Conservation (phyloP, 2,888 invertebrate species). For the Cremastobaeus sp. region DNA sequence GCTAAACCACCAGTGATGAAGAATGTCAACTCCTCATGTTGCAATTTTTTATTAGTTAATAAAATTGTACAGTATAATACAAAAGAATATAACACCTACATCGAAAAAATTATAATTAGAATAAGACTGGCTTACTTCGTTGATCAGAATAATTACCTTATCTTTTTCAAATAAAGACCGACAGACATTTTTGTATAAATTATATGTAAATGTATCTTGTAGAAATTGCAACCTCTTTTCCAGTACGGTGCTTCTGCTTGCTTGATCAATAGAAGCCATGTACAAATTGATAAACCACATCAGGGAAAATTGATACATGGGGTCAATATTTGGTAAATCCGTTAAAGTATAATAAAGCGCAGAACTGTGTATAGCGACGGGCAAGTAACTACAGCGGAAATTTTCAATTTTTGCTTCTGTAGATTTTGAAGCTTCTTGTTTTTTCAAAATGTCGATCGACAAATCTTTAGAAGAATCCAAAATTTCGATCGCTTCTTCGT, state of each 20-base stretch:
- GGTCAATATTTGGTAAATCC: slow-evolving; percentile 90
- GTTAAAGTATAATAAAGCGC: slow-evolving; percentile 90
- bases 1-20: slow-evolving; percentile 88
- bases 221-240: slow-evolving; percentile 85
- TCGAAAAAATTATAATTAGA: slow-evolving; percentile 6
- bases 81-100: slow-evolving; percentile 81
- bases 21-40: slow-evolving; percentile 82
- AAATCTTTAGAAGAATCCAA: slow-evolving; percentile 91
- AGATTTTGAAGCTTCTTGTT: slow-evolving; percentile 87
- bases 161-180: slow-evolving; percentile 92
- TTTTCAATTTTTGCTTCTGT: slow-evolving; percentile 88
- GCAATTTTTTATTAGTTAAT: slow-evolving; percentile 81
- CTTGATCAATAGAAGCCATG: slow-evolving; percentile 86
- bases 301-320: slow-evolving; percentile 93
- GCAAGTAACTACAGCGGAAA: slow-evolving; percentile 86
- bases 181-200: slow-evolving; percentile 89
- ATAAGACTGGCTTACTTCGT: no score
- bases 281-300: slow-evolving; percentile 92
- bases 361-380: slow-evolving; percentile 89
- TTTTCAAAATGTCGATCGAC: slow-evolving; percentile 89
- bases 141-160: no score
- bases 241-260: slow-evolving; percentile 85
- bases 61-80: slow-evolving; percentile 86
- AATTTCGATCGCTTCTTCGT: slow-evolving; percentile 92
- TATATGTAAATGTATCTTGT: slow-evolving; percentile 87